Percentiles rank a stretch among this genome's conserved stretches.
Conservation (phyloP, 2,113 vertebrate species). For the Syngnathus typhle region DNA sequence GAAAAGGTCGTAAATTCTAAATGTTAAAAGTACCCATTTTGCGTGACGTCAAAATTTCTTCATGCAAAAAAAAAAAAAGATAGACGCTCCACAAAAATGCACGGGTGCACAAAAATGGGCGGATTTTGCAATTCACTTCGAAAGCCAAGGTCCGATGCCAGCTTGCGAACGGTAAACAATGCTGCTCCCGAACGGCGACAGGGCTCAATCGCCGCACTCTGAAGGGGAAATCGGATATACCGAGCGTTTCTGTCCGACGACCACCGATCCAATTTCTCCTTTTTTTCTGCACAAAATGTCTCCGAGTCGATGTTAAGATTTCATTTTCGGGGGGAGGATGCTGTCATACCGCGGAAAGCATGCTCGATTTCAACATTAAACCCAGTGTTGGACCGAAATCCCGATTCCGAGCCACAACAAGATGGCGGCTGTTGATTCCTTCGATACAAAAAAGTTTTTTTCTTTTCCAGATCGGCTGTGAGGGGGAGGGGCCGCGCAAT, state of each 20-base stretch:
- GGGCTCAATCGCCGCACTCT: conserved; percentile 71
- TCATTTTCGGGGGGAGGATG: conserved; percentile 51
- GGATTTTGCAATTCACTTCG: conserved; percentile 47
- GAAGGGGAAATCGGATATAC: conserved; percentile 74
- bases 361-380: conserved; percentile 64
- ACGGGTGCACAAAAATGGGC: conserved; percentile 59
- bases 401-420: conserved; percentile 89
- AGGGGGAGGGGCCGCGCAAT: conserved; percentile 79
- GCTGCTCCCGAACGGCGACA: conserved; percentile 62
- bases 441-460: conserved; percentile 84
- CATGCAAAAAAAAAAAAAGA: conserved; percentile 58
- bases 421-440: conserved; percentile 98
- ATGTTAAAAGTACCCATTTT: conserved; percentile 63
- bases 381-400: conserved; percentile 74
- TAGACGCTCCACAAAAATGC: conserved; percentile 60
- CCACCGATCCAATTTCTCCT: conserved; percentile 53
- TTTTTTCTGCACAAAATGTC: conserved; percentile 64
- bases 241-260: conserved; percentile 69
- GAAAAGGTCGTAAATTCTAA: conserved; percentile 55
- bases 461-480: conserved; percentile 83
- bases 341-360: conserved; percentile 68
- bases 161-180: conserved; percentile 64
- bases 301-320: conserved; percentile 47
- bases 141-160: conserved; percentile 46
- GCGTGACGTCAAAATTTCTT: conserved; percentile 72